Conservation (phyloP, 2,113 vertebrate species). For the Monopterus albus region DNA sequence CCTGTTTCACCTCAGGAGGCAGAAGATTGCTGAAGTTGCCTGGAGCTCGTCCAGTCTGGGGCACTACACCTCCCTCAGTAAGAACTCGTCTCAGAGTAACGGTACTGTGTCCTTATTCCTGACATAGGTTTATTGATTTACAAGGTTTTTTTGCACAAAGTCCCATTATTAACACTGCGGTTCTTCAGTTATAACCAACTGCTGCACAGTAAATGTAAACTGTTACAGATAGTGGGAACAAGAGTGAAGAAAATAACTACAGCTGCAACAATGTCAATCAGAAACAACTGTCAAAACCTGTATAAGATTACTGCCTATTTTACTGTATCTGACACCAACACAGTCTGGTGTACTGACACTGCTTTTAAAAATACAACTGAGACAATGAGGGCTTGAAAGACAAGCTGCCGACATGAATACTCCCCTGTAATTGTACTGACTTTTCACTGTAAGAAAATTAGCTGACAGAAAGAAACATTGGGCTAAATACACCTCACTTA, state of each 20-base stretch:
- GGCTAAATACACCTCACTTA: neutral
- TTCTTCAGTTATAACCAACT: neutral
- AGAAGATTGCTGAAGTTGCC: conserved; percentile 64
- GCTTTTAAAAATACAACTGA: neutral
- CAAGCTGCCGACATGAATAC: neutral
- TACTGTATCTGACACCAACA: conserved; percentile 14
- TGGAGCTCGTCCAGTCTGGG: conserved; percentile 68
- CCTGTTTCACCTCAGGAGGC: conserved; percentile 47
- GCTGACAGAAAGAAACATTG: neutral
- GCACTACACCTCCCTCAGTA: conserved; percentile 37
- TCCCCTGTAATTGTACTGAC: neutral
- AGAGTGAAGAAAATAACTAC: neutral
- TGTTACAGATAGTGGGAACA: neutral
- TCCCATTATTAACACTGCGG: conserved; percentile 17
- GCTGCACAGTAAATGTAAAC: neutral
- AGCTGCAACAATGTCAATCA: neutral
- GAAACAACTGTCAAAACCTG: neutral
- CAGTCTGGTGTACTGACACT: neutral
- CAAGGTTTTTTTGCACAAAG: conserved; percentile 33
- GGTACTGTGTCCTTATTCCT: conserved; percentile 9
- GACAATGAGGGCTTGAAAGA: neutral
- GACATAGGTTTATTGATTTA: conserved; percentile 19
- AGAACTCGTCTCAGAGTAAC: conserved; percentile 2
- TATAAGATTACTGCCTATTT: neutral
- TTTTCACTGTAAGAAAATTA: neutral